These are phyloP conservation scores for Catostomus latipinnis DNA, from an alignment of 2,797 vertebrate species.

Conservation along the genomic window DNA sequence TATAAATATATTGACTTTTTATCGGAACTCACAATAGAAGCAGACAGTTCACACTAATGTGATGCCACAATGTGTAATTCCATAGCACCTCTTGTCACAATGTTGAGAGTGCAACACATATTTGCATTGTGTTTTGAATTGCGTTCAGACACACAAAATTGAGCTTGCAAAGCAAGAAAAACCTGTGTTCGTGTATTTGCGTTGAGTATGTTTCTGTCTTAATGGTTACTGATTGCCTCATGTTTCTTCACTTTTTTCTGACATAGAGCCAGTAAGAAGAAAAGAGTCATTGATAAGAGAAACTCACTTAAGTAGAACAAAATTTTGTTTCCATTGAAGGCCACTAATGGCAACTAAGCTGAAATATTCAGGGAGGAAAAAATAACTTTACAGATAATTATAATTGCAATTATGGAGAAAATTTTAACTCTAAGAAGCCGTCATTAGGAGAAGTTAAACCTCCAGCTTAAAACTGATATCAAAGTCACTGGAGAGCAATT, in stretches of 20 bases:
- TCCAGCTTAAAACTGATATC: slow-evolving; percentile 76
- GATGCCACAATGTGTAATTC: too few relatives aligned
- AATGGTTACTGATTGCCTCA: not conserved
- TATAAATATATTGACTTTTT: too few relatives aligned
- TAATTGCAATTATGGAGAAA: slow-evolving; percentile 50
- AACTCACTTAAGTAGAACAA: not conserved
- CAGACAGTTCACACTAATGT: too few relatives aligned
- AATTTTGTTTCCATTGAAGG: slow-evolving; percentile 31
- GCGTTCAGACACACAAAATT: too few relatives aligned
- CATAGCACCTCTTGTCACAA: too few relatives aligned
- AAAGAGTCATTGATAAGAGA: not conserved
- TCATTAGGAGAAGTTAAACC: slow-evolving; percentile 83
- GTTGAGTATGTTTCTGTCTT: too few relatives aligned
- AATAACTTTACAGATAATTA: slow-evolving; percentile 57
- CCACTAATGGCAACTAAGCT: slow-evolving; percentile 17
- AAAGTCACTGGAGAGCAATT: slow-evolving; percentile 86
- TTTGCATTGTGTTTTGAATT: too few relatives aligned
- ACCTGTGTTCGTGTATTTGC: too few relatives aligned
- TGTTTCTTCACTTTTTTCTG: not conserved
- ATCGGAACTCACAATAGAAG: too few relatives aligned
- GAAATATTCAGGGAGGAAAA: slow-evolving; percentile 29
- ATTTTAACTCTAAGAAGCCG: slow-evolving; percentile 60
- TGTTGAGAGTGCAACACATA: too few relatives aligned
- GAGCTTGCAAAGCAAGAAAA: too few relatives aligned
- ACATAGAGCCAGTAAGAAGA: not conserved